Evolutionary conservation across 2,113 vertebrate genomes (phyloP).

Genomic region (Tympanuchus pallidicinctus): DNA sequence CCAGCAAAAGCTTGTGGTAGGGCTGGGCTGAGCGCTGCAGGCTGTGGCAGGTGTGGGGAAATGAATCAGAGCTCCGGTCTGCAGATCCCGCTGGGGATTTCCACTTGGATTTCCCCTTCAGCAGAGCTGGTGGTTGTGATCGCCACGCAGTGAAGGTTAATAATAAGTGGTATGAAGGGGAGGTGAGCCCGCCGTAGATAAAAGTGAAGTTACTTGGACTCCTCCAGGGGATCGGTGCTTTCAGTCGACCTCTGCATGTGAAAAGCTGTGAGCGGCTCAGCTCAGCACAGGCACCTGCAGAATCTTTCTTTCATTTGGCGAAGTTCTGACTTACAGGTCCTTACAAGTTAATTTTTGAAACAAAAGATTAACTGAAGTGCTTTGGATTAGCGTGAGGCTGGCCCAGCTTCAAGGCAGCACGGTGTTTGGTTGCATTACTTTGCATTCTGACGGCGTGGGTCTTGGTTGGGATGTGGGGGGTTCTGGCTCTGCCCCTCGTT

Average conservation of each 20-base stretch:
- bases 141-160: fast-evolving
- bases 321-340: not conserved
- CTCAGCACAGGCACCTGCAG: not conserved
- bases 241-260: not conserved
- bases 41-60: not conserved
- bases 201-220: not conserved
- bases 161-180: not conserved
- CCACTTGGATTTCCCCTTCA: constrained; percentile 22
- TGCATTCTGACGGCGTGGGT: not conserved
- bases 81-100: constrained; percentile 30
- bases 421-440: not conserved
- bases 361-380: not conserved
- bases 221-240: not conserved
- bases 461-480: not conserved
- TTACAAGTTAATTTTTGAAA: not conserved
- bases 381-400: not conserved
- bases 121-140: fast-evolving
- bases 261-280: not conserved
- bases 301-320: not conserved
- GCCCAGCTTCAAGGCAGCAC: not conserved
- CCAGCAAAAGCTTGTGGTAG: not conserved
- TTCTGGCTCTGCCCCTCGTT: not conserved
- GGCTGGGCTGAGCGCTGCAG: not conserved
- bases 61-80: not conserved
- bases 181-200: fast-evolving